Base-by-base conservation (phyloP, 92 coral and sea anemone genomes). In the Porites lobata region DNA sequence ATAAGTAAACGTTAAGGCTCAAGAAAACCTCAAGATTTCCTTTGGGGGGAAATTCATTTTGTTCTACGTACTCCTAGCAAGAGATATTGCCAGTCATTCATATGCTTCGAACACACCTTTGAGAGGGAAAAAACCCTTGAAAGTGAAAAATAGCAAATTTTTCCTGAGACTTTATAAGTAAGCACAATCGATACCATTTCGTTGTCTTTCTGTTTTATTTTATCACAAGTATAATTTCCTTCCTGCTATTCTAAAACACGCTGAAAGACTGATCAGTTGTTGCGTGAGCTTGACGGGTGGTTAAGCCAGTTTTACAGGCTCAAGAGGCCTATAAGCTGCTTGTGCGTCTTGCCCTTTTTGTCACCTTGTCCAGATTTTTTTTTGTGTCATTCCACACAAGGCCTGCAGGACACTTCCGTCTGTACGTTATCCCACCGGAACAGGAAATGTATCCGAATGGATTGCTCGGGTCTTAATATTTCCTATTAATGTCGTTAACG, bases 381-480 rank as follows among this genome's bases (percentile, higher is more conserved):
- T 22, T 50, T 10, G 50, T 61, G 53, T 72, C 22, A 12, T 83
- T 72, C 77, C 77, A 83, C 59, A 73, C 72, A 21, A 83, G 73
- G 9, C 72, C 79, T 14, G 2, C 6, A 12, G 77, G 57, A n/a
- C 82, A 75, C 3, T 17, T 1, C 14, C 75, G 32, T 13, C 56
- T 85, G 89, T 76, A 52, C 8, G 66, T 12, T 12, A 85, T 51
- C 9, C 83, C 83, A 0, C 21, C 21, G 14, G 66, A 52, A 53
- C 89, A 85, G 57, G n/a, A 24, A 4, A 85, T 75, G 65, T 75
- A 85, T 1, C 82, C 68, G 6, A 53, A n/a, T 13, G 82, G 83
- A n/a, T 85, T 69, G 54, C 32, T 24, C 58, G 89, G 83, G n/a
- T n/a, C n/a, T n/a, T n/a, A 57, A 17, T 85, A 72, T n/a, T 75